Base-by-base conservation (phyloP, 2,888 invertebrate genomes). In the Andrena minutula region DNA sequence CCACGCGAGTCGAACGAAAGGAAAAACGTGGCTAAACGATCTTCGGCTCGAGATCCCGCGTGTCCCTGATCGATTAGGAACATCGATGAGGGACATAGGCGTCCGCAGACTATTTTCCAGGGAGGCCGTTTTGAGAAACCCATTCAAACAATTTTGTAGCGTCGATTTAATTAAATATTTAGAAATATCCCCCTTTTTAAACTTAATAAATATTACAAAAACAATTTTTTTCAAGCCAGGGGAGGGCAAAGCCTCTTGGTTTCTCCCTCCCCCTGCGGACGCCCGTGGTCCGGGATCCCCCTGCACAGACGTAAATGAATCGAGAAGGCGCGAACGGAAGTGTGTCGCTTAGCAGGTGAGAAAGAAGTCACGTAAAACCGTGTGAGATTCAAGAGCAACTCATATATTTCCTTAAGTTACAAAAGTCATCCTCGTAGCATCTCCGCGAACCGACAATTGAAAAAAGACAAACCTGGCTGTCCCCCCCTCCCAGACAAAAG, bases 341-440 rank as follows among this genome's bases (percentile, higher is more conserved):
- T 47, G 58, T 47, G 66, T 75, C 56, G 53, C 47, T 56, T 30
- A 41, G 32, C 75, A 51, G 81, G 82, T 80, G 81, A 41, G 41
- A 80, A 80, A 75, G 68, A 75, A 83, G 73, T 77, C 20, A 71
- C 61, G 60, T 26, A 66, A 56, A 56, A 10, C 26, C 61, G 47
- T 66, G 32, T 82, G 65, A 77, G 78, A 82, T 83, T 83, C 68
- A 78, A 82, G 82, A 83, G 82, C 83, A 83, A 83, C 83, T 77
- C 16, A 69, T 69, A 82, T 83, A 83, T 83, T 83, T 83, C 82
- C 65, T 82, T 78, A 82, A 82, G 74, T 83, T 83, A 83, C 83
- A 83, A 83, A 82, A 83, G 4, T 77, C 73, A 74, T 73, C 41
- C 41, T 82, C 51, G 53, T 73, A 51, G 74, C 63, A 49, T 41